Base-by-base conservation (phyloP, 2,113 vertebrate genomes). In the Triplophysa dalaica region DNA sequence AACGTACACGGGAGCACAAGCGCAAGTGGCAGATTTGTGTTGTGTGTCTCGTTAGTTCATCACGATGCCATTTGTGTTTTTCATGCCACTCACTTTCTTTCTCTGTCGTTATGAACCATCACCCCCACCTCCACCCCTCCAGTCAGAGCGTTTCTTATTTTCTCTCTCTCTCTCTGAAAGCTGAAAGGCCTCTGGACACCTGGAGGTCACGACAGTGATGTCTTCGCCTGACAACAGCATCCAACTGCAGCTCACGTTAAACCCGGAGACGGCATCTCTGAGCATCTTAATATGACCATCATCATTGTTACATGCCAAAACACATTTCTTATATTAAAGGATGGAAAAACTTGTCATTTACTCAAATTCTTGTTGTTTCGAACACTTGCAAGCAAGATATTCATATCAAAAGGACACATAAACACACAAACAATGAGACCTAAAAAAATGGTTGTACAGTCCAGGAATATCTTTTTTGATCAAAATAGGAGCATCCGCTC, bases 1-100 rank as follows among this genome's bases (percentile, higher is more conserved):
- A 68, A 12, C 24, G 24, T 54, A 64, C 69, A 29, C 43, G 24
- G 56, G 54, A 41, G 64, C 41, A 62, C 74, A 68, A 70, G 22
- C 75, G 29, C 48, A 52, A 81, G 45, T 62, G 60, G 14, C 77
- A 65, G 77, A 79, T 85, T 80, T 82, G 81, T 77, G 54, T 79
- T 75, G 43, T 75, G 43, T 0, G 62, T 67, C 77, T 82, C 77
- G 77, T 43, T 58, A 62, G 67, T 80, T 77, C 81, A 82, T 54
- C 12, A 22, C 6, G 33, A 33, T 74, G 84, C 90, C 90, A 85
- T 85, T 91, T 85, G 89, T 90, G 87, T 84, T 87, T 85, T 75
- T 88, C 87, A 79, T 86, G 83, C 89, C 90, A 26, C 87, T 90
- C 91, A 91, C 92, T 93, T 92, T 90, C 89, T 88, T 87, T 67